These are phyloP conservation scores for Cheiracanthium punctorium DNA, from an alignment of 2,888 invertebrate genomes.

Conservation along the genomic window DNA sequence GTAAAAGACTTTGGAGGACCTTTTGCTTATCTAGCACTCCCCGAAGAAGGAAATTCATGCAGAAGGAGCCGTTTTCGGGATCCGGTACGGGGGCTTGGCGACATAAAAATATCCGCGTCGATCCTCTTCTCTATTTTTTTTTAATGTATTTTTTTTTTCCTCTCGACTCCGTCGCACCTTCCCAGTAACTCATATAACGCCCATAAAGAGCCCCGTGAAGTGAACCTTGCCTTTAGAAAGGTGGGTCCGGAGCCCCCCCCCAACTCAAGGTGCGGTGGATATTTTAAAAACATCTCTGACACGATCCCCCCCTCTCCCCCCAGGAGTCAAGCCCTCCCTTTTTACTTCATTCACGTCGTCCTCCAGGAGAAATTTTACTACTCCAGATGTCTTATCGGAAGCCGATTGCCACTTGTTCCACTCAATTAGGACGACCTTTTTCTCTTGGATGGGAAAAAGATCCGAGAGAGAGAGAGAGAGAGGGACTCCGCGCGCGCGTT, in stretches of 20 bases:
- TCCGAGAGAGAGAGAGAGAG: background rate
- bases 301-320: conserved; percentile 40
- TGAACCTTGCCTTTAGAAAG: conserved; percentile 35
- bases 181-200: conserved; percentile 14
- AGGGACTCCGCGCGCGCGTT: conserved; percentile 55
- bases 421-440: conserved; percentile 66
- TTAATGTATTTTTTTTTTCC: no score
- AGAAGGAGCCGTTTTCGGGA: conserved; percentile 8
- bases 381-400: conserved; percentile 55
- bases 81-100: conserved; percentile 47
- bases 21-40: conserved; percentile 47
- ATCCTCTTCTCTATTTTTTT: background rate
- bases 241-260: no score
- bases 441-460: conserved; percentile 23
- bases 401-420: conserved; percentile 62
- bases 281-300: conserved; percentile 22
- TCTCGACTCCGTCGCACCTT: background rate
- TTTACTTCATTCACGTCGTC: conserved; percentile 39
- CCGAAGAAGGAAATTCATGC: conserved; percentile 17
- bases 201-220: conserved; percentile 21
- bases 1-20: conserved; percentile 25
- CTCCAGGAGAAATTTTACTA: conserved; percentile 31
- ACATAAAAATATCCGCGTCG: conserved; percentile 48
- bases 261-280: conserved; percentile 33
- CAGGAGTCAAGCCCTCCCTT: conserved; percentile 42